Evolutionary conservation across 2,797 vertebrate genomes (phyloP), one percentile per base, ranked within the genome.

Genomic region (Epinephelus coioides): DNA sequence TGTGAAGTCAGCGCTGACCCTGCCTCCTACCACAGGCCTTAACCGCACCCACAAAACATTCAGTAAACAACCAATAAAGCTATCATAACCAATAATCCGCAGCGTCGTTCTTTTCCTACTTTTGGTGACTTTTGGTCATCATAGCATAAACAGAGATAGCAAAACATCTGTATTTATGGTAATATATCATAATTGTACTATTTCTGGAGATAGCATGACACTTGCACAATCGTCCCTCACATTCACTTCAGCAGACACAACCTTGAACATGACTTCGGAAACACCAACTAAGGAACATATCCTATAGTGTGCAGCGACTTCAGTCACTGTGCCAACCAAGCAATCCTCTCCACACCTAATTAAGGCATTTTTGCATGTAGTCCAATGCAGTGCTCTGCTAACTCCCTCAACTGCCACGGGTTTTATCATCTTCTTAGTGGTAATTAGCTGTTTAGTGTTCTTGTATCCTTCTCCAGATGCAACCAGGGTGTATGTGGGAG

Each of bases 401-500:
- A 57, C 54, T 55, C 21, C 61, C 53, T 54, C 12, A 23, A 66
- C 72, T 62, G 69, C 51, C 68, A 57, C 21, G 15, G 59, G 23
- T 70, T 68, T 30, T 75, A 65, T 82, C 67, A 62, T 85, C 64
- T 71, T 80, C 72, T 81, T 38, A 27, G 75, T 61, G 56, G 53
- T 83, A 89, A 87, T 89, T 80, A 76, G 77, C 51, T 23, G 61
- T 70, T 82, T 65, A 76, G 62, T 61, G 40, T 47, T 51, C 67
- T 70, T 53, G 6, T 66, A 75, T 66, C 19, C 10, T 27, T 69
- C 67, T 63, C 60, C 74, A 77, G 69, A 81, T 83, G 76, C 51
- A 59, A 3, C 38, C 23, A 6, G 21, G 62, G 51, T 23, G 21
- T 19, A 61, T 66, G 69, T 62, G 71, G 73, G 66, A 77, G 38